These are phyloP conservation scores for Clanis bilineata DNA, from an alignment of 2,888 invertebrate species.

Conservation along the genomic window DNA sequence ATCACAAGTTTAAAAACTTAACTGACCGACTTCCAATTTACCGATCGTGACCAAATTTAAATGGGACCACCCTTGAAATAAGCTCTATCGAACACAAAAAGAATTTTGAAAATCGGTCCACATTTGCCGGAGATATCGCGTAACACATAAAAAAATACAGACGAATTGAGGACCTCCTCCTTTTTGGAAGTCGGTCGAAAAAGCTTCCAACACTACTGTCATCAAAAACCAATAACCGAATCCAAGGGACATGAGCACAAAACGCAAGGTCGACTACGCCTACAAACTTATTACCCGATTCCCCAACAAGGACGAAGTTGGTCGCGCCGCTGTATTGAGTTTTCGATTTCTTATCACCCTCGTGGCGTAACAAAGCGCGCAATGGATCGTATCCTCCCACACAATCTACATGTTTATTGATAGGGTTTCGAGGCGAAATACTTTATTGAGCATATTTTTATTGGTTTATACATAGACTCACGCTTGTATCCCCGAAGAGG, in stretches of 20 bases:
- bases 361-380: constrained; percentile 6
- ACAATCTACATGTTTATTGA: neutral
- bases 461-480: neutral
- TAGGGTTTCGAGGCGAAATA: neutral
- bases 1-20: too few relatives aligned
- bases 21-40: too few relatives aligned
- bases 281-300: constrained; percentile 15
- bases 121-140: too few relatives aligned
- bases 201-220: neutral
- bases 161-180: too few relatives aligned
- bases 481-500: too few relatives aligned
- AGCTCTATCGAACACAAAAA: too few relatives aligned
- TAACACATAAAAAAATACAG: too few relatives aligned
- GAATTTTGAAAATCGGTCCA: too few relatives aligned
- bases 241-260: neutral
- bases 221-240: constrained; percentile 8
- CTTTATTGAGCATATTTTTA: too few relatives aligned
- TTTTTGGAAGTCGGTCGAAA: too few relatives aligned
- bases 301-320: neutral
- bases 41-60: too few relatives aligned
- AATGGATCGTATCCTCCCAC: constrained; percentile 5
- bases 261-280: constrained; percentile 9
- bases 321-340: constrained; percentile 15
- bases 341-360: constrained; percentile 16
- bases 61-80: too few relatives aligned